Evolutionary conservation across 37 sponge, comb jelly and placozoan species (phyloP).

Genomic region (Amphimedon queenslandica): DNA sequence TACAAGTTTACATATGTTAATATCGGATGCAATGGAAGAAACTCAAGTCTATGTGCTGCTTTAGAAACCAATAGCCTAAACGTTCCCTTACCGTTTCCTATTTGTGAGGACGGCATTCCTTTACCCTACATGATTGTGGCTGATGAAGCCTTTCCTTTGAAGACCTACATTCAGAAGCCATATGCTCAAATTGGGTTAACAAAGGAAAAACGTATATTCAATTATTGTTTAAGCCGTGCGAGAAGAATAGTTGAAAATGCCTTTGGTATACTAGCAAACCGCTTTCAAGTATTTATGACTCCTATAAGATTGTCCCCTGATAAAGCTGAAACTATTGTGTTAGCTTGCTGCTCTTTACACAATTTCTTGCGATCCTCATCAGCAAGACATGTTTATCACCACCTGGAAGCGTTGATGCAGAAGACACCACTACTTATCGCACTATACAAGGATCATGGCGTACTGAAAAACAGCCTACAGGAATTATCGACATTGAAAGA

Average conservation of each 20-base stretch:
- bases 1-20: too few relatives aligned
- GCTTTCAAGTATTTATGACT: slow-evolving; percentile 15
- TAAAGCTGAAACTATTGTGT: slow-evolving; percentile 3
- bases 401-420: neutral
- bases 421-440: neutral
- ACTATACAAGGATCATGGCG: neutral
- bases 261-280: too few relatives aligned
- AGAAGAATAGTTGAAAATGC: too few relatives aligned
- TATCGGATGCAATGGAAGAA: slow-evolving; percentile 17
- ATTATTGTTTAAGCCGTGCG: slow-evolving; percentile 44
- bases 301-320: neutral
- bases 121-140: slow-evolving; percentile 21
- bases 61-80: slow-evolving; percentile 25
- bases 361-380: neutral
- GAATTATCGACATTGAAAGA: neutral
- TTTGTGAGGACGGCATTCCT: neutral
- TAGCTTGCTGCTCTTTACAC: slow-evolving; percentile 9
- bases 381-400: neutral
- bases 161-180: slow-evolving; percentile 47
- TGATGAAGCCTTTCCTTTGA: too few relatives aligned
- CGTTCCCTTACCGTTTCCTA: slow-evolving; percentile 8
- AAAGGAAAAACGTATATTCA: too few relatives aligned
- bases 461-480: neutral
- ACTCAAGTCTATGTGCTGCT: neutral
- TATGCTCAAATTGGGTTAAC: slow-evolving; percentile 11